Evolutionary conservation across 2,888 invertebrate species (phyloP), one percentile per base, ranked within the genome.

Genomic region (Gymnoscelis rufifasciata): DNA sequence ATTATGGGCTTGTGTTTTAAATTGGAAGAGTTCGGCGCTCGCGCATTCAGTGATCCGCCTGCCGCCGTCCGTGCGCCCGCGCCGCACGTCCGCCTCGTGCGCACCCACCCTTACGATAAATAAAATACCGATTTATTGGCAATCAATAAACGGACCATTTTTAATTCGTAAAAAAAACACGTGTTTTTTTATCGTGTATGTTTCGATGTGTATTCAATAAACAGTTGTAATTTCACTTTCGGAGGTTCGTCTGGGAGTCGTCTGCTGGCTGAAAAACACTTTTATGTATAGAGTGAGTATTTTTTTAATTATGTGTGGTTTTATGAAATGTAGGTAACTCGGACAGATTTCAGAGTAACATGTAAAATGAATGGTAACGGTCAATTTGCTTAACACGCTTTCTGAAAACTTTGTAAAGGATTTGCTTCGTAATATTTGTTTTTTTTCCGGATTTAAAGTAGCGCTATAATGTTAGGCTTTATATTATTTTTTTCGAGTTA

Each of bases 31-130:
- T 64, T 58, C 55, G 70, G 80, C 78, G 77, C 77, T 67, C 68
- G 71, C 75, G 78, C 76, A 66, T 66, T 78, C 83, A 86, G 84
- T 86, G 83, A 83, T 70, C 74, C 77, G 74, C 79, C 67, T 78
- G 83, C 73, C 83, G 81, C 64, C 83, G 84, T 69, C 62, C 74
- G 84, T 68, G 77, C 83, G 80, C 83, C 72, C 68, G 69, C 71
- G 77, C 56, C 68, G 73, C 71, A 68, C 78, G 74, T 66, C 62
- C 60, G 60, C 68, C 78, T 78, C 79, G 73, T 79, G 71, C 74
- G 76, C 59, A 68, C 44, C 56, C 40, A 52, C 51, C 47, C 31
- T 8, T 43, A 57, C 36, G 31, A 47, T 47, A 54, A 46, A 50
- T 52, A 56, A 55, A 68, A 69, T 65, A 64, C 62, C 69, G 47